Base-by-base conservation (phyloP, 2,113 vertebrate genomes). In the Pangasianodon hypophthalmus region DNA sequence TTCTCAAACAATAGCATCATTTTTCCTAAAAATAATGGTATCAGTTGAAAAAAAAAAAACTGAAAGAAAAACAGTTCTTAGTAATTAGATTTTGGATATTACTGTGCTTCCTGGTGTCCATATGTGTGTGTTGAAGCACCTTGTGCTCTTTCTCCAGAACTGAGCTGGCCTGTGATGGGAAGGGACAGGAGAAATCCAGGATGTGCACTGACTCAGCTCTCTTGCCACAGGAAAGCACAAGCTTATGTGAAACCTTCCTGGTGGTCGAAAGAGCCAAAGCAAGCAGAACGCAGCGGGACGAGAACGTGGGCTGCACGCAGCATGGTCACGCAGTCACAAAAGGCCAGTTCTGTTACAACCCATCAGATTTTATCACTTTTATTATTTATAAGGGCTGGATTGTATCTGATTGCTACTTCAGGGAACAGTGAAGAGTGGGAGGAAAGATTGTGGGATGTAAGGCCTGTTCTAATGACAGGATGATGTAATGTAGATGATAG, bases 311-410 rank as follows among this genome's bases (percentile, higher is more conserved):
- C n/a, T 75, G 69, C 24, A 32, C 24, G 0, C 67, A 58, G 50
- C 69, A 58, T 14, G n/a, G 77, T 29, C 13, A 7, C 8, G 5
- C 60, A 21, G 67, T 75, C 87, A 88, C 73, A 60, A 41, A 32
- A 60, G 60, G 16, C 46, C 58, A 67, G 58, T 81, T 67, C 80
- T 62, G 80, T 82, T 81, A 52, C 58, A 52, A 24, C 56, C 41
- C 87, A 67, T 37, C 77, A 67, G 77, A 88, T 88, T 88, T 67
- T 82, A 81, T 88, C 75, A 67, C 77, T 67, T 48, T 41, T 69
- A 81, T 88, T 88, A 88, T 88, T 82, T 82, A 88, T 32, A 80
- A 88, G 58, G 18, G 44, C 44, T 50, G 71, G 75, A 58, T 46
- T 26, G n/a, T 9, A 64, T 80, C 86, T 80, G 73, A 62, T 41